phyloP scores from a whole-genome alignment of 2,113 vertebrate genomes.

The Nibea albiflora region DNA sequence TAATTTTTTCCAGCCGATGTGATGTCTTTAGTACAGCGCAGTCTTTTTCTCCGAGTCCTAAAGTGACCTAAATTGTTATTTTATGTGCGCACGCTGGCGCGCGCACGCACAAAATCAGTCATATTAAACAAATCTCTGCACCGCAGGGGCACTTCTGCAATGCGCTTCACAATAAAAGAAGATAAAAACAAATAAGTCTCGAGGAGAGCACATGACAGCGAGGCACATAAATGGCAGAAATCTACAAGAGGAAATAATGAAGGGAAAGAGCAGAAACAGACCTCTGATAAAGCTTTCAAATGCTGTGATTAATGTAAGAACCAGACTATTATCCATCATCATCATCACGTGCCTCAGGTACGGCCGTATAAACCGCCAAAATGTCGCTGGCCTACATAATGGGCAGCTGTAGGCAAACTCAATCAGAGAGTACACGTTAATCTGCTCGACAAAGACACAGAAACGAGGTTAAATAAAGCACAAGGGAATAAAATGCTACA shows the following conservation, averaged over 20 bases:
- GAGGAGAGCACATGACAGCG: constrained; percentile 16
- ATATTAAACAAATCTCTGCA: constrained; percentile 63
- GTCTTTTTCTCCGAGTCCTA: constrained; percentile 5
- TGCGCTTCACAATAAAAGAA: constrained; percentile 36
- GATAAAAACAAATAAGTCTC: constrained; percentile 51
- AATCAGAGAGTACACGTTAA: constrained; percentile 18
- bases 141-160: constrained; percentile 31
- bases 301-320: constrained; percentile 21
- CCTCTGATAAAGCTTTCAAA: constrained; percentile 31
- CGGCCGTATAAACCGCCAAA: constrained; percentile 23
- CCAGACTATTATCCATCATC: constrained; percentile 24
- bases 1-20: constrained; percentile 38
- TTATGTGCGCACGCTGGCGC: background rate
- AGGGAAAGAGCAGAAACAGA: constrained; percentile 13
- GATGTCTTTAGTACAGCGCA: constrained; percentile 54
- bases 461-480: constrained; percentile 55
- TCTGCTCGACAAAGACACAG: constrained; percentile 18
- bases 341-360: constrained; percentile 11
- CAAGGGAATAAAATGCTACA: constrained; percentile 22
- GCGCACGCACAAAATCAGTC: constrained; percentile 27
- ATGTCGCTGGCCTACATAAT: constrained; percentile 44
- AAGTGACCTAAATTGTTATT: constrained; percentile 47
- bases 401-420: constrained; percentile 43
- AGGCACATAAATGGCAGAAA: constrained; percentile 18
- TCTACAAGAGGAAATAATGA: constrained; percentile 44